Percentiles rank a stretch among this genome's conserved stretches.
Conservation (phyloP, 2,888 invertebrate genomes). For the Belgica antarctica region DNA sequence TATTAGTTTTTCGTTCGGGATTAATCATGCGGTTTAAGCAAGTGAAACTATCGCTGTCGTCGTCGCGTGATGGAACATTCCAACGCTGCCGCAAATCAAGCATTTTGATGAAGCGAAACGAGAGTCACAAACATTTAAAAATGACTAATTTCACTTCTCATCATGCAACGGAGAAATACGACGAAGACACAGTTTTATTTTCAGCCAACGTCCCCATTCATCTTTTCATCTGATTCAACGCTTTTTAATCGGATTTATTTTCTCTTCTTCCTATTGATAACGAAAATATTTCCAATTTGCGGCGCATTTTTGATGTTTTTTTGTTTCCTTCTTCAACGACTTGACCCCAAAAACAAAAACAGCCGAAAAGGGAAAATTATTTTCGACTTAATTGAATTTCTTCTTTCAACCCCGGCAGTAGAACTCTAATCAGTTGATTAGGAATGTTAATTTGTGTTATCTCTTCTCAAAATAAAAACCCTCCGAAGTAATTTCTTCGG, state of each 20-base stretch:
- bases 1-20: neutral
- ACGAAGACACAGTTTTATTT: no score
- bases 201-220: neutral
- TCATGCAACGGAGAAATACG: neutral
- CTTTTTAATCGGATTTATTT: constrained; percentile 5
- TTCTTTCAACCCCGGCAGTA: neutral
- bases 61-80: neutral
- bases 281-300: constrained; percentile 15
- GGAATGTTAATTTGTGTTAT: constrained; percentile 15
- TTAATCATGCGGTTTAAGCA: neutral
- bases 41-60: neutral
- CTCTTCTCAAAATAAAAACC: neutral
- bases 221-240: no score
- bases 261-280: constrained; percentile 2
- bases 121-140: neutral
- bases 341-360: constrained; percentile 1
- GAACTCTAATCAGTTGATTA: constrained; percentile 9
- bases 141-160: constrained; percentile 9
- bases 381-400: constrained; percentile 15
- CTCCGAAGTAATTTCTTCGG: constrained; percentile 11
- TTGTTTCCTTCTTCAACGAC: no score
- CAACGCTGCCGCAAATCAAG: neutral
- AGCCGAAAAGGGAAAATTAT: no score
- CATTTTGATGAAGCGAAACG: neutral
- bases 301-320: constrained; percentile 10